A percentile compares a stretch with the other conserved stretches of the same genome.
phyloP scores from a whole-genome alignment of 1,140 invertebrate species.

The Aradophagus sp. region DNA sequence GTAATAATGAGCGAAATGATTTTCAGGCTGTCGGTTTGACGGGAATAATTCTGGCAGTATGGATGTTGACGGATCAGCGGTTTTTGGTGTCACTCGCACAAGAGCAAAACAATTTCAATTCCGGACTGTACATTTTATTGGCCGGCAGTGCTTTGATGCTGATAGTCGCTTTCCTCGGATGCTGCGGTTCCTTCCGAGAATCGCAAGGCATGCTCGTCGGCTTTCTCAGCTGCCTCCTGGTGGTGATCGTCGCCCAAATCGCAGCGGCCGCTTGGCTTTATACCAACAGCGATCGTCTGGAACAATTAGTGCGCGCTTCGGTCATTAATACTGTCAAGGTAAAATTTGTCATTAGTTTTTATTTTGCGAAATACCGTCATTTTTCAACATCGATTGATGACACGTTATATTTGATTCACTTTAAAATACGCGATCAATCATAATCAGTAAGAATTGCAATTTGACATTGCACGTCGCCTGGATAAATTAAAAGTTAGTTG shows the following conservation, averaged over 20 bases:
- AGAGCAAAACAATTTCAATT: slow-evolving; percentile 81
- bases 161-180: slow-evolving; percentile 91
- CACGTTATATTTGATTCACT: too few relatives aligned
- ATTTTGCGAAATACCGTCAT: too few relatives aligned
- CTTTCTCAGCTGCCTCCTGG: slow-evolving; percentile 83
- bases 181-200: slow-evolving; percentile 91
- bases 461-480: too few relatives aligned
- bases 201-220: slow-evolving; percentile 89
- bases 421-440: too few relatives aligned
- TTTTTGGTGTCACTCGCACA: slow-evolving; percentile 82
- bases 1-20: slow-evolving; percentile 1
- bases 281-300: slow-evolving; percentile 79
- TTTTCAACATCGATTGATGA: too few relatives aligned
- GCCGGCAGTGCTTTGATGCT: slow-evolving; percentile 87
- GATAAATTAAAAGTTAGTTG: too few relatives aligned
- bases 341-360: slow-evolving; percentile 26
- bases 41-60: slow-evolving; percentile 80
- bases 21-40: slow-evolving; percentile 82
- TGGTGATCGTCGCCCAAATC: slow-evolving; percentile 87
- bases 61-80: slow-evolving; percentile 85
- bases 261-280: slow-evolving; percentile 84
- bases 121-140: slow-evolving; percentile 85
- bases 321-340: slow-evolving; percentile 80
- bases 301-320: slow-evolving; percentile 78
- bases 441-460: too few relatives aligned